A percentile compares a stretch with the other conserved stretches of the same genome.
phyloP scores from a whole-genome alignment of 2,113 vertebrate species.

The Calonectris borealis region DNA sequence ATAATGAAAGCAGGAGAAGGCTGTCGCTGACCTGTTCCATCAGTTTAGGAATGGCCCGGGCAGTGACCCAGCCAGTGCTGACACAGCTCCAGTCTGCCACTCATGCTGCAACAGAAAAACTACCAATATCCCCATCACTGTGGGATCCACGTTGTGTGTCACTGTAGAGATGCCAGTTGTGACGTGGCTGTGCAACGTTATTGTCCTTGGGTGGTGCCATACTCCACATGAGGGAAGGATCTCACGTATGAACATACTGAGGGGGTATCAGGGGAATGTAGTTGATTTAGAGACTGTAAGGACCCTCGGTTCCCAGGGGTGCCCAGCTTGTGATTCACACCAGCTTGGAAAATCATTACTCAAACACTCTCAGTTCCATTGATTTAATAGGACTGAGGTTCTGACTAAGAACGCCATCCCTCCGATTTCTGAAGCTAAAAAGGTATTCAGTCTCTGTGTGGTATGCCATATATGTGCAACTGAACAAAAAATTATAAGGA shows the following conservation, averaged over 20 bases:
- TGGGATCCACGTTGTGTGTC: rapidly evolving
- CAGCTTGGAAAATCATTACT: background rate
- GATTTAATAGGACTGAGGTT: background rate
- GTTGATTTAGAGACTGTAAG: background rate
- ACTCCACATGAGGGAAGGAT: background rate
- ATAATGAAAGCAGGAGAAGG: background rate
- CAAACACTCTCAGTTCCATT: background rate
- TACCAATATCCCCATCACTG: background rate
- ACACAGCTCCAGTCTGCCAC: background rate
- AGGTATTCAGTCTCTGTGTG: background rate
- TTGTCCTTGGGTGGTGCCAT: background rate
- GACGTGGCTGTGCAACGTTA: rapidly evolving
- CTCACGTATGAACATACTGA: background rate
- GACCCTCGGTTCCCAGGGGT: background rate
- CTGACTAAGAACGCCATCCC: background rate
- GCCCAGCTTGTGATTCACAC: background rate
- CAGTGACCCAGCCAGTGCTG: background rate
- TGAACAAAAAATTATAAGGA: background rate
- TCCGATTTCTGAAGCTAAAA: background rate
- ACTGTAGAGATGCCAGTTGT: background rate
- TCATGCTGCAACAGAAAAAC: background rate
- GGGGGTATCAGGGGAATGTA: no score
- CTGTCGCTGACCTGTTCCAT: background rate
- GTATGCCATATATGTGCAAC: background rate
- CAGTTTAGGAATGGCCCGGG: background rate